phyloP scores from a whole-genome alignment of 35 echinoderm and acorn worm genomes.

The Stichopus chloronotus region DNA sequence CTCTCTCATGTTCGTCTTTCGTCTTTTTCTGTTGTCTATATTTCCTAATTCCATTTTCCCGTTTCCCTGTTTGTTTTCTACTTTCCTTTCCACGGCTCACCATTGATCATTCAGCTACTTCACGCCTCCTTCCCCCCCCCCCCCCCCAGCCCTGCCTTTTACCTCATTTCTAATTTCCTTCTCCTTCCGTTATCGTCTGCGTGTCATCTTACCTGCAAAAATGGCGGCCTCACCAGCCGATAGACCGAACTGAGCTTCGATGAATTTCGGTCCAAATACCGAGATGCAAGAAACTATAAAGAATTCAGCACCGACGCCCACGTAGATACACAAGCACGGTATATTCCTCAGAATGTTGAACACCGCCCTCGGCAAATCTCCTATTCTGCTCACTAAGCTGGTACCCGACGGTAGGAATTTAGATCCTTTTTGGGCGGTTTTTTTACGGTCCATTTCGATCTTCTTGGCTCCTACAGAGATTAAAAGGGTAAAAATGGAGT shows the following conservation, averaged over 20 bases:
- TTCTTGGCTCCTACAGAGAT: conserved; percentile 47
- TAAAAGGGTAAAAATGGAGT: background rate
- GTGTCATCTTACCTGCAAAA: conserved; percentile 56
- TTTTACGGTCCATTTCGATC: conserved; percentile 1
- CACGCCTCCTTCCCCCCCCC: too few species aligned
- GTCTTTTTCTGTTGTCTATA: background rate
- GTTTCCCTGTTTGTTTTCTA: too few species aligned
- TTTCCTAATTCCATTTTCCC: background rate
- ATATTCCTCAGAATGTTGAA: conserved; percentile 67
- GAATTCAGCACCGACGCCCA: conserved; percentile 55
- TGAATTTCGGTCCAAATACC: conserved; percentile 73
- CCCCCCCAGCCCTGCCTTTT: background rate
- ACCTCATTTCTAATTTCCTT: background rate
- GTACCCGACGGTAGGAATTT: conserved; percentile 43
- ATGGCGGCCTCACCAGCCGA: conserved; percentile 61
- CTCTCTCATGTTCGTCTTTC: background rate
- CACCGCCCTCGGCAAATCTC: conserved; percentile 65
- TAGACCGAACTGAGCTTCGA: conserved; percentile 71
- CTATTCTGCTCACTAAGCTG: conserved; percentile 38
- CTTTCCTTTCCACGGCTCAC: too few species aligned
- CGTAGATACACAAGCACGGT: conserved; percentile 58
- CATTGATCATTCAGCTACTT: background rate
- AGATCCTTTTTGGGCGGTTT: conserved; percentile 50
- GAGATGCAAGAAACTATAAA: conserved; percentile 65
- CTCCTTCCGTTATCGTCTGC: too few species aligned